A percentile compares a stretch with the other conserved stretches of the same genome.
These are phyloP conservation scores for Hedya salicella DNA, from an alignment of 2,888 invertebrate genomes.

Conservation along the genomic window DNA sequence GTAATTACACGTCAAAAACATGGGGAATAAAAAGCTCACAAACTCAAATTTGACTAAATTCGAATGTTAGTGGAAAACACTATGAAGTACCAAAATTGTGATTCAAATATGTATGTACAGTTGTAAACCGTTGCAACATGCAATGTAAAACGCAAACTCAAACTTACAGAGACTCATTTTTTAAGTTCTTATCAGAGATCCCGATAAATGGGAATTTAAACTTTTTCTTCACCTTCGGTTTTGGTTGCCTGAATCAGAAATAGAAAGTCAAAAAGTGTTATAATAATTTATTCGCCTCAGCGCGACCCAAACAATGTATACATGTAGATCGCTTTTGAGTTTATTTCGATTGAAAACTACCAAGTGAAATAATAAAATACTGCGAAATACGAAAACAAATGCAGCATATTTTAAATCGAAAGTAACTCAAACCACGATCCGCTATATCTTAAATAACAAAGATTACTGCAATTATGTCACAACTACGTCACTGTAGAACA, in stretches of 20 bases:
- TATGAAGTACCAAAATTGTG: conserved; percentile 34
- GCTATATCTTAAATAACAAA: background rate
- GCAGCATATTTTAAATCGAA: background rate
- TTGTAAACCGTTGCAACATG: conserved; percentile 38
- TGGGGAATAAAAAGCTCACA: conserved; percentile 27
- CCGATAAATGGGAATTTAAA: conserved; percentile 71
- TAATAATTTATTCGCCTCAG: conserved; percentile 16
- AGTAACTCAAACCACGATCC: conserved; percentile 1
- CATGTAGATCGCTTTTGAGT: background rate
- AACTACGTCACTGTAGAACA: background rate
- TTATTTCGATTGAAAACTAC: background rate
- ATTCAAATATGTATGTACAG: conserved; percentile 37
- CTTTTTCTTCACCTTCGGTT: conserved; percentile 66
- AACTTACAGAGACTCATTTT: conserved; percentile 74
- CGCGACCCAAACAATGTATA: conserved; percentile 3
- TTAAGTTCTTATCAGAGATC: conserved; percentile 73
- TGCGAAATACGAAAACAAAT: background rate
- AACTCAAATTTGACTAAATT: conserved; percentile 34
- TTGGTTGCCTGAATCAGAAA: conserved; percentile 70
- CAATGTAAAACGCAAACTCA: conserved; percentile 55
- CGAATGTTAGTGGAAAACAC: conserved; percentile 38
- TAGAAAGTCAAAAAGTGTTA: conserved; percentile 45
- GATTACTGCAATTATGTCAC: background rate
- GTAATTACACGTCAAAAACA: conserved; percentile 13
- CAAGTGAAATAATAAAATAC: too few species aligned